Base-by-base conservation (phyloP, 1,140 invertebrate genomes). In the Drosophila murphyi region DNA sequence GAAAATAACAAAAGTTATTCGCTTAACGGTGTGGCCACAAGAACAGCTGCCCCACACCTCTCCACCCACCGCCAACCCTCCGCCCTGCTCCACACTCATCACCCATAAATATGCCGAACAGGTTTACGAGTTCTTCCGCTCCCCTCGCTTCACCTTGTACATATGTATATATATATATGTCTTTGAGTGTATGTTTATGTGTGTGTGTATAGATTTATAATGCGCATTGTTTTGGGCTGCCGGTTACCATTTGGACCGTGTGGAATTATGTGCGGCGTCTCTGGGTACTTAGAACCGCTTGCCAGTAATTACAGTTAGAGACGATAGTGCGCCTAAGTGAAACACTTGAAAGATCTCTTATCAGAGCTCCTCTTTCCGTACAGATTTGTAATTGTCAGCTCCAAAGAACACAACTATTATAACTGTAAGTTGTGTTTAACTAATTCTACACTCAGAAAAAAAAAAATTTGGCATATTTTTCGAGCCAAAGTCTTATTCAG, bases 201-300 rank as follows among this genome's bases (percentile, higher is more conserved):
- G 20, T 20, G 20, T 20, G 20, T 20, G 20, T 54, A 59, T 69
- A 80, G 80, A 83, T 83, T 80, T 83, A 78, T 73, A 85, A 77
- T 80, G 75, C 68, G 75, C 78, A 76, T 87, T 82, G 80, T 77
- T 87, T 88, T 79, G 83, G 80, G 63, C 29, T 47, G 68, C 70
- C 70, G 63, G 20, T 31, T 87, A 79, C 68, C 83, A 87, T 87
- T 87, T 80, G 88, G 82, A 87, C 83, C 83, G 79, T 87, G 82
- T 62, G 79, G 51, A 55, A 64, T 55, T 43, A 20, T 20, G 20
- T 20, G 20, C 20, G 20, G 20, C 20, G 20, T 2, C 10, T 3
- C 39, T 43, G 7, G 28, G 52, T 55, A 76, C 67, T 72, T 70
- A 72, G 74, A 86, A 80, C 76, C 67, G 48, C 63, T 72, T 72